Evolutionary conservation across 1,140 invertebrate species (phyloP).

Genomic region (Melitaea cinxia): DNA sequence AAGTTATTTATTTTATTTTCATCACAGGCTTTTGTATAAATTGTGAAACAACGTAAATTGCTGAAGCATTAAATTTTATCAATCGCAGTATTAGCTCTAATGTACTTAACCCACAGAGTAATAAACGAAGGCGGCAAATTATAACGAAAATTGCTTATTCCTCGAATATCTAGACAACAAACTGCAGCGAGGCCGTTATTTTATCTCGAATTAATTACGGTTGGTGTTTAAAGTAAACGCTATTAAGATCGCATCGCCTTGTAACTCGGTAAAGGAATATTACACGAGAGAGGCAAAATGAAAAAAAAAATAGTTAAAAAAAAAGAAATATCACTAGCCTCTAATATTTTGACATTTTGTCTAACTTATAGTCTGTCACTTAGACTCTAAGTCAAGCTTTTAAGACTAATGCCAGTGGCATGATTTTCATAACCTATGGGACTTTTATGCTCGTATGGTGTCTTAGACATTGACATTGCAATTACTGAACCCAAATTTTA

Average conservation of each 20-base stretch:
- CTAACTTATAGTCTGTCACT: too few species aligned
- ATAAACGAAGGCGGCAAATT: neutral
- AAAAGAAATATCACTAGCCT: neutral
- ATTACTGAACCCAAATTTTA: too few species aligned
- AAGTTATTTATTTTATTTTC: too few species aligned
- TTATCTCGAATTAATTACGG: conserved; percentile 45
- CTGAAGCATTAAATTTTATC: neutral
- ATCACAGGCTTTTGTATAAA: too few species aligned
- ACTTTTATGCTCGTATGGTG: too few species aligned
- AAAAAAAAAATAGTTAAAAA: neutral
- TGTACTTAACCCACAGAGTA: neutral
- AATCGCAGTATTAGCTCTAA: neutral
- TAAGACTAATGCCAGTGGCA: too few species aligned
- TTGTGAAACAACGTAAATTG: neutral
- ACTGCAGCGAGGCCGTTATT: conserved; percentile 33
- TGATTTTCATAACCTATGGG: too few species aligned
- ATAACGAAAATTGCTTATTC: conserved; percentile 11
- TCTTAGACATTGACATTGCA: too few species aligned
- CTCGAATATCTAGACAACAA: conserved; percentile 28
- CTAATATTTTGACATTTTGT: too few species aligned
- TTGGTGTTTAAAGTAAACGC: conserved; percentile 38
- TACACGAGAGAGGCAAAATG: neutral
- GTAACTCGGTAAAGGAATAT: conserved; percentile 19
- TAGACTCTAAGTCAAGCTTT: too few species aligned
- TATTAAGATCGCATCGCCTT: conserved; percentile 29